These are phyloP conservation scores for Psophia crepitans DNA, from an alignment of 2,113 vertebrate species.

Conservation along the genomic window DNA sequence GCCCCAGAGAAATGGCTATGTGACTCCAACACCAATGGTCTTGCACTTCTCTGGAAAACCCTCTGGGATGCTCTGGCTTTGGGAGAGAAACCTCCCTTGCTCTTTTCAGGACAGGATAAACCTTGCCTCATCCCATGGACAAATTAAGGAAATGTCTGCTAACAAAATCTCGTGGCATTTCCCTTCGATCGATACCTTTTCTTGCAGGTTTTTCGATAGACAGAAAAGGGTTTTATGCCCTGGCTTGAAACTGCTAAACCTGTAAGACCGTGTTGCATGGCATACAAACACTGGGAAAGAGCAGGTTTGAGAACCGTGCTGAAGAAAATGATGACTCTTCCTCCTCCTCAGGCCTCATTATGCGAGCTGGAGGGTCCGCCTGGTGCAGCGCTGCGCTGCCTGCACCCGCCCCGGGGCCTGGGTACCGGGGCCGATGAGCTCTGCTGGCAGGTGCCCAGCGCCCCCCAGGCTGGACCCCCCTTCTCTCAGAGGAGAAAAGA, in stretches of 20 bases:
- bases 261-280: rapidly evolving
- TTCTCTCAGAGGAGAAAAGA: neutral
- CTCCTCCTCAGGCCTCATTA: neutral
- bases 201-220: neutral
- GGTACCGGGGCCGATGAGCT: neutral
- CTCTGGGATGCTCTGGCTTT: neutral
- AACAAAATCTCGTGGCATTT: neutral
- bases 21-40: neutral
- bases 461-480: neutral
- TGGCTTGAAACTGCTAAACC: neutral
- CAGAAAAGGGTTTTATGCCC: neutral
- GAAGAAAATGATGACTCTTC: neutral
- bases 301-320: neutral
- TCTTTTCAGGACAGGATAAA: neutral
- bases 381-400: neutral
- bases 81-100: neutral
- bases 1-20: neutral
- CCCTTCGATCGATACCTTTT: neutral
- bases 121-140: neutral
- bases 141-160: neutral
- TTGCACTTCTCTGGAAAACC: neutral
- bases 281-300: neutral
- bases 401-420: rapidly evolving
- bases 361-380: rapidly evolving
- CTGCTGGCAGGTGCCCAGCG: neutral